These are phyloP conservation scores for Lithophane ornitopus DNA, from an alignment of 2,888 invertebrate genomes.

Conservation along the genomic window DNA sequence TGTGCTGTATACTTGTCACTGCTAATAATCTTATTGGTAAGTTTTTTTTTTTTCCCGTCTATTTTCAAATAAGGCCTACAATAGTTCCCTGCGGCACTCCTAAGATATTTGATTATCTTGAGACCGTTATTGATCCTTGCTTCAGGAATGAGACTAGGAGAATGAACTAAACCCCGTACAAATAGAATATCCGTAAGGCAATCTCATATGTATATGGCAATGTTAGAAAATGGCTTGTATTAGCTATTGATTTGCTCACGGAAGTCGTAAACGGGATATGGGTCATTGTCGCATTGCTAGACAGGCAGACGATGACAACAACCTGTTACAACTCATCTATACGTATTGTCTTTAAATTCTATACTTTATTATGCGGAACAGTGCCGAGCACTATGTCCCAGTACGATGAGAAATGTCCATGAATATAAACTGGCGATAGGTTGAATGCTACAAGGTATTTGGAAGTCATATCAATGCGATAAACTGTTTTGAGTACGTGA, in stretches of 20 bases:
- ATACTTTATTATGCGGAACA: constrained; percentile 30
- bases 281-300: constrained; percentile 57
- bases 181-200: constrained; percentile 1
- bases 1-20: constrained; percentile 96
- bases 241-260: constrained; percentile 52
- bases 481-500: constrained; percentile 26
- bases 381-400: background rate
- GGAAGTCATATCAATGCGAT: constrained; percentile 23
- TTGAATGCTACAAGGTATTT: constrained; percentile 25
- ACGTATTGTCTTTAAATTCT: constrained; percentile 38
- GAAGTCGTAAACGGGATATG: constrained; percentile 59
- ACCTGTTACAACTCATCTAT: constrained; percentile 40
- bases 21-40: constrained; percentile 97
- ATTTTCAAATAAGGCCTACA: background rate
- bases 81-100: background rate
- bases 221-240: constrained; percentile 42
- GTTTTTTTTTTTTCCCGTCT: constrained; percentile 71
- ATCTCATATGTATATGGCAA: constrained; percentile 5
- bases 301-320: constrained; percentile 41
- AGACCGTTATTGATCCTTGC: background rate
- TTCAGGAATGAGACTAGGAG: background rate
- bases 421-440: constrained; percentile 20
- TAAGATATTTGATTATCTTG: background rate
- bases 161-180: background rate
- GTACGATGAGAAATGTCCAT: constrained; percentile 16